Evolutionary conservation across 2,113 vertebrate genomes (phyloP).

Genomic region (Capra hircus): DNA sequence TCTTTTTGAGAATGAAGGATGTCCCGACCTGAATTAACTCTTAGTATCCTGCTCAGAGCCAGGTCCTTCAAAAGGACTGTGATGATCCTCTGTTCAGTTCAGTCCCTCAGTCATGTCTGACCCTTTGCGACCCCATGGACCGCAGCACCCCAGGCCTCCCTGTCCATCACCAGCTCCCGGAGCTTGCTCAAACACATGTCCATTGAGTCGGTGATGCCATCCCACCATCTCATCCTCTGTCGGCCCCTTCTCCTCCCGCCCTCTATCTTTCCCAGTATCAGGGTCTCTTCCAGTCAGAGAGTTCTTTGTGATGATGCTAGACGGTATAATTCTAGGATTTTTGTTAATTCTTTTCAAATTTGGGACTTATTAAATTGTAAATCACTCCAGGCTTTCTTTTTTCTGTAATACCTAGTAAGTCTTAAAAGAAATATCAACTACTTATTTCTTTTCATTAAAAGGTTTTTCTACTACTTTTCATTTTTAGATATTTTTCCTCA

Average conservation of each 20-base stretch:
- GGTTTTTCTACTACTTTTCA: rapidly evolving
- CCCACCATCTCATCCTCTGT: neutral
- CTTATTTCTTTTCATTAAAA: neutral
- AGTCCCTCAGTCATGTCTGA: rapidly evolving
- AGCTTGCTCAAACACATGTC: neutral
- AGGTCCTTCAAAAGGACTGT: rapidly evolving
- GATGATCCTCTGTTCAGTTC: neutral
- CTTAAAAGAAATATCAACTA: neutral
- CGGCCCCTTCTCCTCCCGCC: neutral
- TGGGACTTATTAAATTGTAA: neutral
- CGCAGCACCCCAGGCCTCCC: neutral
- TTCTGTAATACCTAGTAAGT: neutral
- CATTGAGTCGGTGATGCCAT: rapidly evolving
- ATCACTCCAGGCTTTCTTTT: neutral
- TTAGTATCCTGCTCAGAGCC: rapidly evolving
- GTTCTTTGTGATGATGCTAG: neutral
- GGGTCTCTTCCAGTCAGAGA: neutral
- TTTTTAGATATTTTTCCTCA: neutral
- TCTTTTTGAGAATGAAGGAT: neutral
- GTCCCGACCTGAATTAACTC: neutral
- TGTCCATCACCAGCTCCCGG: rapidly evolving
- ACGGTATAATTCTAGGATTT: neutral
- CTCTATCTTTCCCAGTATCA: neutral
- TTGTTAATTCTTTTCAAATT: neutral
- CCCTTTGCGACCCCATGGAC: rapidly evolving